Conservation (phyloP, 2,888 invertebrate species). For the Macrosoma leucophasiata region DNA sequence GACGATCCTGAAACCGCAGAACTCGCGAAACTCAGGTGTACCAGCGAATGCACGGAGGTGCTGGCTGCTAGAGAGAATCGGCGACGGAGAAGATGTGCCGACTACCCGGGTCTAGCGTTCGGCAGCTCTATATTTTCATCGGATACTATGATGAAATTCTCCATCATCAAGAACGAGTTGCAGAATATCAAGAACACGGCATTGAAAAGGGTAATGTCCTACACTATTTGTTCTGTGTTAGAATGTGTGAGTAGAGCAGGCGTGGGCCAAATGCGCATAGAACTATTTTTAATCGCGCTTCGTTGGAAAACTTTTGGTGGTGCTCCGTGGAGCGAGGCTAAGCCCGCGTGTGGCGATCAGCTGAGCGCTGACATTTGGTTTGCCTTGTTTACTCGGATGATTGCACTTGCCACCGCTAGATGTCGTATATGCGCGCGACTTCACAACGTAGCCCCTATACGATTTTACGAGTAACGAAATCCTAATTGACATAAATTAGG, state of each 20-base stretch:
- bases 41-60: constrained; percentile 92
- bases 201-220: constrained; percentile 92
- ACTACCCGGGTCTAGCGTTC: constrained; percentile 94
- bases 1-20: constrained; percentile 88
- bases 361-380: constrained; percentile 65
- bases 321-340: constrained; percentile 38
- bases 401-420: constrained; percentile 48
- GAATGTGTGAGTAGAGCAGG: constrained; percentile 47
- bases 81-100: constrained; percentile 87
- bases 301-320: constrained; percentile 47
- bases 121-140: constrained; percentile 95
- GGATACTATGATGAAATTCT: constrained; percentile 98
- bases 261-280: constrained; percentile 66
- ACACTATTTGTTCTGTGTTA: constrained; percentile 57
- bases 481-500: too few relatives aligned
- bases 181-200: constrained; percentile 98
- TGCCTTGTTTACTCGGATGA: constrained; percentile 65
- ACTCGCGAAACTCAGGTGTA: constrained; percentile 89
- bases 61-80: constrained; percentile 89
- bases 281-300: constrained; percentile 67
- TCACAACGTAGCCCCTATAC: constrained; percentile 27
- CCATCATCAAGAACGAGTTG: constrained; percentile 96
- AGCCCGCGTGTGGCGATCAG: constrained; percentile 63
- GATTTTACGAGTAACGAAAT: too few relatives aligned
- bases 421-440: constrained; percentile 44